Base-by-base conservation (phyloP, 2,113 vertebrate species). In the Rhabdornis inornatus region DNA sequence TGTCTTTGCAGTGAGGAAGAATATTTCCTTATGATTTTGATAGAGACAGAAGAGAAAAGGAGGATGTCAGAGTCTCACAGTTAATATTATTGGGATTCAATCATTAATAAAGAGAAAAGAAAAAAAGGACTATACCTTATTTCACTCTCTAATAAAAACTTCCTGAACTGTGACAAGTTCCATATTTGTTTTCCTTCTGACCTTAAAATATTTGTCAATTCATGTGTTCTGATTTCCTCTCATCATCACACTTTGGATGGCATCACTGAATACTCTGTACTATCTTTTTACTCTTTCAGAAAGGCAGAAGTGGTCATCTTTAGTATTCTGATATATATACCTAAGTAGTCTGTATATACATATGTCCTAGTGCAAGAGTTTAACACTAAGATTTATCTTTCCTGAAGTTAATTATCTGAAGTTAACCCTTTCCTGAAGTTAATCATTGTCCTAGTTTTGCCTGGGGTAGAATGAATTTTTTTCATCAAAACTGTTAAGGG, bases 81-180 rank as follows among this genome's bases (percentile, higher is more conserved):
- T 21, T 55, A 61, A 47, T 23, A 53, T 39, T 63, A 44, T 5
- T 56, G 1, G 10, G 4, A 1, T 83, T 63, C 56, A 39, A 10
- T 24, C 2, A 3, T 22, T 70, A 50, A 25, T 31, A 74, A 2
- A 15, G 7, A 9, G 1, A 2, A 11, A 6, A 8, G 2, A 33
- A 18, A 11, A 18, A 20, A 55, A 5, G 1, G 1, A 24, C 8
- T n/a, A 23, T 5, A 25, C 6, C 1, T 52, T 27, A 33, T 76
- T 72, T 76, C 1, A 63, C 53, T 71, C 17, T 87, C 11, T n/a
- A 78, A 49, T n/a, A 53, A 78, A 90, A 79, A 9, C 6, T 52
- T n/a, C 10, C 13, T 53, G 13, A 71, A 44, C 5, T 35, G 33
- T 37, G 9, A 3, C 13, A 70, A n/a, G 1, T 69, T 65, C 15